Base-by-base conservation (phyloP, 2,797 vertebrate species). In the Platalea minor region DNA sequence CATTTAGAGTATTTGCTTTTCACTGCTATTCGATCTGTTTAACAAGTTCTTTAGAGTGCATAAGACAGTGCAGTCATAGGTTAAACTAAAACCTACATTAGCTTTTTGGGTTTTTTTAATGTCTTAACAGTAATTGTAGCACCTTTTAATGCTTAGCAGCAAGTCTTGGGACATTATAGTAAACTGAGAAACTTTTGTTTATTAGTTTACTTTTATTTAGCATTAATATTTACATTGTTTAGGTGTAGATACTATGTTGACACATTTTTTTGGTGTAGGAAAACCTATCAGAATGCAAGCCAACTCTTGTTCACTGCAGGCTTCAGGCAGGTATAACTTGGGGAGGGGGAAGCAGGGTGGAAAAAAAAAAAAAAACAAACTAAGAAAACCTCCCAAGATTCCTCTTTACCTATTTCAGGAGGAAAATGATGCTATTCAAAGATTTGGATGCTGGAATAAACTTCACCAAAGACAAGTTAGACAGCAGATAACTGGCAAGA, bases 261-360 rank as follows among this genome's bases (percentile, higher is more conserved):
- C 4, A 19, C 3, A 2, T 53, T 57, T 63, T 78, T 85, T 48
- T 72, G 4, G 11, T 64, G 15, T 35, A 56, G 15, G 24, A 54
- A 37, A 67, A 60, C 5, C 9, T 56, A 17, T 13, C 1, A 50
- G 7, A 70, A 70, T 10, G 4, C 5, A 84, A 63, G 70, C 2
- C 7, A 70, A 1, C 10, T 23, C 7, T 39, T 68, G 5, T 39
- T 76, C 16, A 29, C 24, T 72, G 14, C 14, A 61, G 31, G 9
- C 16, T 74, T 86, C 26, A 63, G 63, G 8, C 4, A 87, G 16
- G 4, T 59, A 17, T 59, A 39, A 50, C 15, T 4, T 29, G 6
- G 1, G 1, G 7, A 73, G 4, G 13, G 17, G 74, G 18, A 3
- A 51, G 1, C 3, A 29, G 11, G 11, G 13, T 24, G 2, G 35